Evolutionary conservation across 2,888 invertebrate genomes (phyloP).

Genomic region (Coenonympha arcania): DNA sequence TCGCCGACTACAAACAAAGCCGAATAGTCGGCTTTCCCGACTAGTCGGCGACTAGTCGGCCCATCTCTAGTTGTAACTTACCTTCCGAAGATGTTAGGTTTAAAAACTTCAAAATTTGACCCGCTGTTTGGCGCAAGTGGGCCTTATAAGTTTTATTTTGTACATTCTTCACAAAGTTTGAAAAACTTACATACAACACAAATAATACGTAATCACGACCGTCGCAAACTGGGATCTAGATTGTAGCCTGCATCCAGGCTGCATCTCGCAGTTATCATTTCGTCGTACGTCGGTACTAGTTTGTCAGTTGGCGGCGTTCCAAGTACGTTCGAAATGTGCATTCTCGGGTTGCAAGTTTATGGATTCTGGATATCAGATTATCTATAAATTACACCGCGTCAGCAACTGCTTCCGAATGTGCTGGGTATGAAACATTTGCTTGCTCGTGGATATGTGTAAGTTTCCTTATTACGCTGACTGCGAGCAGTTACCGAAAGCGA

Average conservation of each 20-base stretch:
- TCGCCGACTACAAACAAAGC: too few relatives aligned
- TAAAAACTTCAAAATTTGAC: too few relatives aligned
- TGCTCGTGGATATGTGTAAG: background rate
- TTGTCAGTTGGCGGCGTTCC: constrained; percentile 9
- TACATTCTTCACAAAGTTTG: too few relatives aligned
- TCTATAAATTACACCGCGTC: constrained; percentile 9
- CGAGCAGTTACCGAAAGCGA: background rate
- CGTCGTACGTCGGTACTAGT: background rate
- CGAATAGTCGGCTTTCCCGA: too few relatives aligned
- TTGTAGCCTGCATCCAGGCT: too few relatives aligned
- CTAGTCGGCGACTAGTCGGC: too few relatives aligned
- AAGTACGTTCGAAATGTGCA: constrained; percentile 10
- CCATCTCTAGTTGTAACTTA: too few relatives aligned
- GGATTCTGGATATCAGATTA: constrained; percentile 13
- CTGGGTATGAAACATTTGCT: background rate
- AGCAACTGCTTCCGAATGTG: constrained; percentile 4
- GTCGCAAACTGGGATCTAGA: constrained; percentile 1
- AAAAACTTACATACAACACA: too few relatives aligned
- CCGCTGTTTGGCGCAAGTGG: too few relatives aligned
- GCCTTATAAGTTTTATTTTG: too few relatives aligned
- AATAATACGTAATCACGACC: background rate
- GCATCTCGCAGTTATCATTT: constrained; percentile 5
- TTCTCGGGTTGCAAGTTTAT: constrained; percentile 9
- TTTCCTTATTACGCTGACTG: background rate
- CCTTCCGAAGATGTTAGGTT: too few relatives aligned